These are phyloP conservation scores for Phymatocera aterrima DNA, from an alignment of 2,888 invertebrate genomes.

Conservation along the genomic window DNA sequence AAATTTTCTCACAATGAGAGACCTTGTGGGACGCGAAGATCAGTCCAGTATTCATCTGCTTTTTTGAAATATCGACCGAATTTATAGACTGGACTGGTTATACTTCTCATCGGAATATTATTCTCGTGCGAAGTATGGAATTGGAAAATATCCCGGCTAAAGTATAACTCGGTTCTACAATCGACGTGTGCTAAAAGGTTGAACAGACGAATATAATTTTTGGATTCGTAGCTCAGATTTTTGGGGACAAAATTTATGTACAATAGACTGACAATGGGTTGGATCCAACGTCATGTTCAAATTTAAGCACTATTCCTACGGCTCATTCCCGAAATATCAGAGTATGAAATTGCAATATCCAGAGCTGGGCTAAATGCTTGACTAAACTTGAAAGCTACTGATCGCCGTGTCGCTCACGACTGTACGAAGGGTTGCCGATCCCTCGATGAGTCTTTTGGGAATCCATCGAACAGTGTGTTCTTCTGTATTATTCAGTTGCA, in stretches of 20 bases:
- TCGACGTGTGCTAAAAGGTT: too few relatives aligned
- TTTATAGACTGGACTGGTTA: too few relatives aligned
- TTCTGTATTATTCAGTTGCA: conserved; percentile 1
- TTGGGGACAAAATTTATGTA: neutral
- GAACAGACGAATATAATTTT: too few relatives aligned
- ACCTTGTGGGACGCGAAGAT: too few relatives aligned
- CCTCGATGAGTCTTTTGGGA: neutral
- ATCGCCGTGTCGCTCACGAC: neutral
- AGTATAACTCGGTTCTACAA: too few relatives aligned
- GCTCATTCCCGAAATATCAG: neutral
- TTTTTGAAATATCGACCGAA: too few relatives aligned
- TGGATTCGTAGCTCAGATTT: neutral
- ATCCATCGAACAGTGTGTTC: neutral
- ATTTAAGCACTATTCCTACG: neutral
- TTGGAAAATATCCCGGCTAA: too few relatives aligned
- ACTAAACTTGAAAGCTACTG: neutral
- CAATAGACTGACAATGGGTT: neutral
- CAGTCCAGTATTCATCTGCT: too few relatives aligned
- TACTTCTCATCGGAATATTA: too few relatives aligned
- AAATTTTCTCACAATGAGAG: too few relatives aligned
- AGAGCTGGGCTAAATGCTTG: neutral
- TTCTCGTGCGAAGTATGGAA: too few relatives aligned
- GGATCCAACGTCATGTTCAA: neutral
- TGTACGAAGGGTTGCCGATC: neutral
- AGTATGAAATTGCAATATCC: neutral